Evolutionary conservation across 2,113 vertebrate genomes (phyloP), one percentile per base, ranked within the genome.

Genomic region (Perccottus glenii): DNA sequence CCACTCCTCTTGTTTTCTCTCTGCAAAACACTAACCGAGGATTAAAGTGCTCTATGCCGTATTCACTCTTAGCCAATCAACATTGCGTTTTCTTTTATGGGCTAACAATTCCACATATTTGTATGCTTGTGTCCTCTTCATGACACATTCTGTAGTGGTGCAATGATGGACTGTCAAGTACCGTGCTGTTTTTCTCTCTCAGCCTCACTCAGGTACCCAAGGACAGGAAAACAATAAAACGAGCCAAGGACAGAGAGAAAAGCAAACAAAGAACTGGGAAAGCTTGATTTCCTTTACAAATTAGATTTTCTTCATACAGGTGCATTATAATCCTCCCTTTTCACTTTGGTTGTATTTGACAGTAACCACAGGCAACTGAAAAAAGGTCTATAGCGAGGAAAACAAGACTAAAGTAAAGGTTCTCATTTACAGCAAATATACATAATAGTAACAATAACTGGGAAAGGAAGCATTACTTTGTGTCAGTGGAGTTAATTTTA

Each of bases 121-220:
- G 45, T 45, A 51, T 0, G 27, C 35, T 56, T 58, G 57, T 33
- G 50, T 48, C 70, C 74, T 84, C 59, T 67, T 78, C 68, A 57
- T 62, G 71, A 67, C 74, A 71, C 61, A 74, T 73, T 82, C 67
- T 85, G 52, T 67, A 82, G 78, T 64, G 60, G 51, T 74, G 11
- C 75, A 68, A 51, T 79, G 76, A 80, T 81, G 65, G 57, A 78
- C 59, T 77, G 55, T 82, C 68, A 86, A 83, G 82, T 76, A 68
- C 73, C 66, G 11, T 44, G 74, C 44, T 70, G 49, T 53, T 68
- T 60, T 58, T 68, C 46, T 51, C 44, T 61, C 68, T 65, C 36
- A n/a, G 19, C 62, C 35, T 79, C 70, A 73, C 51, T 80, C 50
- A 70, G 65, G 58, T 73, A 85, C 38, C 67, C 80, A 85, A 83